Evolutionary conservation across 2,113 vertebrate genomes (phyloP).

Genomic region (Seriola dumerili): DNA sequence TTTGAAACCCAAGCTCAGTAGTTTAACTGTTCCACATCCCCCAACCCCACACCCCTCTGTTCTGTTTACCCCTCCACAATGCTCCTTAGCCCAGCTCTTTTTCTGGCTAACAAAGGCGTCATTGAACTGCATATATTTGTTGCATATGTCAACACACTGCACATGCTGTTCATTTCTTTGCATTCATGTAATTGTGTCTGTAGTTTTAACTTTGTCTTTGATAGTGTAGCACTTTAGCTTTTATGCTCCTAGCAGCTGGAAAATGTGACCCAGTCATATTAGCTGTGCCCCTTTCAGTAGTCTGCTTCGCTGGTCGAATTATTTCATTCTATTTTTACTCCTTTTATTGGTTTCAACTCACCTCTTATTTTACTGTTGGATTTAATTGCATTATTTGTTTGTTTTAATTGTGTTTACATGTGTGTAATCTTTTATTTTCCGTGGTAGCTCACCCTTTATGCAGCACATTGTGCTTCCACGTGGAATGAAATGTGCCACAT

Average conservation of each 20-base stretch:
- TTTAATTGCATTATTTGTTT: too few relatives aligned
- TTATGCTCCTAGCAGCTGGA: background rate
- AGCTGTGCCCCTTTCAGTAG: too few relatives aligned
- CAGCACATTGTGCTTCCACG: too few relatives aligned
- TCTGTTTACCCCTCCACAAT: constrained; percentile 45
- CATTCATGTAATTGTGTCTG: background rate
- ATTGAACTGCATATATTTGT: constrained; percentile 18
- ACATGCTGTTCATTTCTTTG: background rate
- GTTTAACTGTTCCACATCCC: constrained; percentile 67
- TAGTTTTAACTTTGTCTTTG: background rate
- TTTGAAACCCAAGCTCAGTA: constrained; percentile 72
- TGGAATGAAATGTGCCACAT: too few relatives aligned
- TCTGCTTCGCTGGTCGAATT: too few relatives aligned
- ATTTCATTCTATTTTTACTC: background rate
- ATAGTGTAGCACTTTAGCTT: background rate
- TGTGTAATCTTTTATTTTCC: too few relatives aligned
- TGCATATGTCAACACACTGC: constrained; percentile 7
- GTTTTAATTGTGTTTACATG: too few relatives aligned
- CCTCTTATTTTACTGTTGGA: too few relatives aligned
- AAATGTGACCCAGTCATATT: too few relatives aligned
- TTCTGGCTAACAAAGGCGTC: constrained; percentile 19
- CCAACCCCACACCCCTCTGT: constrained; percentile 49
- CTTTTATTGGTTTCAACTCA: too few relatives aligned
- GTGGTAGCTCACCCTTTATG: too few relatives aligned
- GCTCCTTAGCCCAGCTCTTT: constrained; percentile 8